Evolutionary conservation across 2,888 invertebrate species (phyloP).

Genomic region (Acheta domesticus): DNA sequence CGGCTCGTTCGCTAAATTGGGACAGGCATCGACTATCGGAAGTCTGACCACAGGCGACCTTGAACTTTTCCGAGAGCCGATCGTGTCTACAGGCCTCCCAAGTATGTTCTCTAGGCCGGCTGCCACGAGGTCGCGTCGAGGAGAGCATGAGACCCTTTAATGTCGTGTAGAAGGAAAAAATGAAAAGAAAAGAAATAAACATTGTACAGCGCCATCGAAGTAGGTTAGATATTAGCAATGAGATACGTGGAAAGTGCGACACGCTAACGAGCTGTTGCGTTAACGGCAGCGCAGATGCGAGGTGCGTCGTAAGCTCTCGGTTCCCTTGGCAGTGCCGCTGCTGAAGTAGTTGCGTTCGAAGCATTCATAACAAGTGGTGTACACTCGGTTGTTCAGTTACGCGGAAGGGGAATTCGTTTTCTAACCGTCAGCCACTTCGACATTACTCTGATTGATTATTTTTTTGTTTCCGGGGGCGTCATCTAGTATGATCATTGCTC

Average conservation of each 20-base stretch:
- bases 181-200: background rate
- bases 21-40: background rate
- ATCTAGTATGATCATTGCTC: too few relatives aligned
- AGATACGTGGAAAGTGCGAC: background rate
- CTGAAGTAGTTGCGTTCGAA: too few relatives aligned
- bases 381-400: too few relatives aligned
- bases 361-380: too few relatives aligned
- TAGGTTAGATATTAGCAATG: background rate
- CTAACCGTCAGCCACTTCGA: too few relatives aligned
- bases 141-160: background rate
- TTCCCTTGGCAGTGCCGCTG: too few relatives aligned
- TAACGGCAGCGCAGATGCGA: background rate
- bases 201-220: conserved; percentile 5
- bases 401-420: too few relatives aligned
- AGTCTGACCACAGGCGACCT: background rate
- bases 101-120: background rate
- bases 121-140: background rate
- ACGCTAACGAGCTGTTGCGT: background rate
- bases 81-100: background rate
- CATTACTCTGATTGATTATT: too few relatives aligned
- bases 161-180: background rate
- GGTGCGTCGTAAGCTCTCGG: too few relatives aligned
- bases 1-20: background rate
- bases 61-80: background rate
- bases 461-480: too few relatives aligned